Evolutionary conservation across 2,888 invertebrate genomes (phyloP).

Genomic region (Barypeithes pellucidus): DNA sequence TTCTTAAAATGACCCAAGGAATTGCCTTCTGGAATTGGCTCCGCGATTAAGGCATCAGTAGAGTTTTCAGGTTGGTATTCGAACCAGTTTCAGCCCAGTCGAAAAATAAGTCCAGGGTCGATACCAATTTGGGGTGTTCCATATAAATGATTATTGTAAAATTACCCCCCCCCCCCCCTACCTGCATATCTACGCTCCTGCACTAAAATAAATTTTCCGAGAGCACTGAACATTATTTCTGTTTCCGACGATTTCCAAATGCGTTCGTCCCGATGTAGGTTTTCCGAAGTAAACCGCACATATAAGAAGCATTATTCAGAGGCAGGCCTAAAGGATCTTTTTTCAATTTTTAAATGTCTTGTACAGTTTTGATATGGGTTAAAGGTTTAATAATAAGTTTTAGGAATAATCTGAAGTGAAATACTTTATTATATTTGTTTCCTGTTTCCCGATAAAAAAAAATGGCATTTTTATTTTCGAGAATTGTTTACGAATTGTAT

Average conservation of each 20-base stretch:
- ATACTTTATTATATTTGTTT: neutral
- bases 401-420: conserved; percentile 1
- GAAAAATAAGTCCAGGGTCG: no score
- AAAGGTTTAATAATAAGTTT: conserved; percentile 7
- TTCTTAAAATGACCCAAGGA: no score
- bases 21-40: no score
- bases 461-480: neutral
- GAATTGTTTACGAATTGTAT: no score
- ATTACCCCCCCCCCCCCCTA: no score
- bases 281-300: conserved; percentile 10
- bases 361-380: conserved; percentile 18
- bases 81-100: no score
- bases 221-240: conserved; percentile 34
- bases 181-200: neutral
- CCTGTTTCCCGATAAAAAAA: neutral
- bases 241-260: conserved; percentile 34
- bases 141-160: no score
- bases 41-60: no score
- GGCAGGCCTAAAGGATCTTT: conserved; percentile 16
- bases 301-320: conserved; percentile 12
- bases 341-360: conserved; percentile 22
- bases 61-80: no score
- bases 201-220: conserved; percentile 10
- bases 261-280: conserved; percentile 12
- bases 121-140: no score